Base-by-base conservation (phyloP, 2,888 invertebrate species). In the Orthosia cruda region DNA sequence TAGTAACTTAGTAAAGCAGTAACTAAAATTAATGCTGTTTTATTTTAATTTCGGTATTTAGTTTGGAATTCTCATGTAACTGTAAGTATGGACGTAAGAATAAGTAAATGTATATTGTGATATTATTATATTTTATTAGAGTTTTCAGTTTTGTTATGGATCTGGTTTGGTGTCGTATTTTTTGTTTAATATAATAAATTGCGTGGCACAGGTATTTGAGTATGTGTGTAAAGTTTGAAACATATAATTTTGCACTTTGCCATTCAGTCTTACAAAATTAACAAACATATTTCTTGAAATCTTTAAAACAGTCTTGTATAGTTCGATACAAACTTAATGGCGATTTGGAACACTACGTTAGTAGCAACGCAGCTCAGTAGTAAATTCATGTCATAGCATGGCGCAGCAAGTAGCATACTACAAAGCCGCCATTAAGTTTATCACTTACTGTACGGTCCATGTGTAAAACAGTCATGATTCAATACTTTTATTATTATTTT, bases 401-500 rank as follows among this genome's bases (percentile, higher is more conserved):
- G 40, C 9, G 1, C 40, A 40, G 40, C 40, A 40, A 40, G 40
- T 40, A 40, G 40, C 40, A 32, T 5, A 40, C 9, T 40, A 9
- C 40, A 40, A 40, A 40, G 40, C 40, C 40, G 40, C 40, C 40
- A 40, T 32, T 40, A 40, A 40, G 40, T 40, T 40, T 40, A 9
- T 7, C 40, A 9, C 40, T 40, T 40, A 40, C 7, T 54, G n/a
- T n/a, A 45, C 23, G 23, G 23, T n/a, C 3, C 12, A 4, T 26
- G 55, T 73, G 7, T 23, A 23, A 50, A 47, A 15, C 23, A 40
- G 16, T 20, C 13, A 13, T 47, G 2, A 32, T 52, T 18, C 18
- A 13, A 45, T 2, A 7, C 0, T 20, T 26, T 20, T 4, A 13
- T 52, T 45, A 11, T 75, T 80, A 1, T 66, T 91, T 90, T 26